Percentiles rank a stretch among this genome's conserved stretches.
These are phyloP conservation scores for Aphis craccivora DNA, from an alignment of 1,140 invertebrate genomes.

Conservation along the genomic window DNA sequence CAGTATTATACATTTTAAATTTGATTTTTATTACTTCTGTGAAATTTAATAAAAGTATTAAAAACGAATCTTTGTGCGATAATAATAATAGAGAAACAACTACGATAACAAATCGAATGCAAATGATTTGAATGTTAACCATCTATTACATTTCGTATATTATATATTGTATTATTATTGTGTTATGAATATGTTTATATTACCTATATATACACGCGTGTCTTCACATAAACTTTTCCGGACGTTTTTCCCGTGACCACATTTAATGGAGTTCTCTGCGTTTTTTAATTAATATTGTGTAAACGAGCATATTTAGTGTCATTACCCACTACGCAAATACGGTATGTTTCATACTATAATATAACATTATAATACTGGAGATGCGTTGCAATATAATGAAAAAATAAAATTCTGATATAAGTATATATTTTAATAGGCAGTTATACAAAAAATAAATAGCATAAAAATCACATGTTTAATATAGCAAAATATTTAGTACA, in stretches of 20 bases:
- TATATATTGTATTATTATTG: no score
- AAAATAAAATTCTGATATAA: neutral
- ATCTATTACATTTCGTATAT: neutral
- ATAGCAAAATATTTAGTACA: neutral
- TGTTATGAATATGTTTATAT: no score
- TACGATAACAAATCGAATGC: neutral
- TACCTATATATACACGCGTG: neutral
- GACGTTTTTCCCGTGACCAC: neutral
- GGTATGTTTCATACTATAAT: neutral
- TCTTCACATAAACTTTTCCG: neutral
- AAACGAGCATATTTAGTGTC: neutral
- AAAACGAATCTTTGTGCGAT: neutral
- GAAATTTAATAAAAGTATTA: neutral
- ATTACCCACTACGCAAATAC: neutral
- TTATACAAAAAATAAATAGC: neutral
- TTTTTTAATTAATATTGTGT: neutral
- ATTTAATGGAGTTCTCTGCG: neutral
- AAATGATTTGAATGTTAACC: neutral
- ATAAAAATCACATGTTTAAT: neutral
- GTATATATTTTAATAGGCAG: neutral
- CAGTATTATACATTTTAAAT: neutral
- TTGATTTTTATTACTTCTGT: slow-evolving; percentile 3
- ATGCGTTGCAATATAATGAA: neutral
- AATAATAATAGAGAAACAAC: neutral
- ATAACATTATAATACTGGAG: neutral